Conservation (phyloP, 2,113 vertebrate genomes). For the Saimiri boliviensis region DNA sequence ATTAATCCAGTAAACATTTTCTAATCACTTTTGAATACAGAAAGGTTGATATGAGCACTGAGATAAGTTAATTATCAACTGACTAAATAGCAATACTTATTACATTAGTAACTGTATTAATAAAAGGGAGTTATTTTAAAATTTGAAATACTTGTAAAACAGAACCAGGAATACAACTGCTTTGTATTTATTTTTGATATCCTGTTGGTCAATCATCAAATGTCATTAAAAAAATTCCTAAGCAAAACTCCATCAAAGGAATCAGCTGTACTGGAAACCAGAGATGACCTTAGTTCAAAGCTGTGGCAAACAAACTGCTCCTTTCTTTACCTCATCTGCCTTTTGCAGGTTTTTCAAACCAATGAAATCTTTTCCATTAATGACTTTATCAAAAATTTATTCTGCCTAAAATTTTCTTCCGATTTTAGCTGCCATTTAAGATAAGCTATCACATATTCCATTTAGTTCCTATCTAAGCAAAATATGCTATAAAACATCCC, state of each 20-base stretch:
- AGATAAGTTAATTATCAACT: neutral
- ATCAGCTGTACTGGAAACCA: neutral
- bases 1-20: neutral
- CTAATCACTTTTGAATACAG: neutral
- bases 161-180: neutral
- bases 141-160: conserved; percentile 40
- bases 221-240: neutral
- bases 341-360: neutral
- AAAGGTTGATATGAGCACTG: neutral
- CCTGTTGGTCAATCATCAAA: neutral
- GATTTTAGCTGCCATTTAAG: conserved; percentile 10
- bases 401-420: conserved; percentile 35
- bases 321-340: neutral
- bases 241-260: neutral
- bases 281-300: neutral
- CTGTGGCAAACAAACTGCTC: neutral
- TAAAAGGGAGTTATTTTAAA: neutral
- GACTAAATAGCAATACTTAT: neutral
- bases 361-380: neutral
- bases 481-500: neutral
- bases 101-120: neutral
- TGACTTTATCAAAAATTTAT: conserved; percentile 12
- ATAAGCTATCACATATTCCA: neutral
- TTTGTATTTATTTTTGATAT: neutral
- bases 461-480: neutral